These are phyloP conservation scores for Acanthopleura granulata DNA, from an alignment of 2,888 invertebrate genomes.

Conservation along the genomic window DNA sequence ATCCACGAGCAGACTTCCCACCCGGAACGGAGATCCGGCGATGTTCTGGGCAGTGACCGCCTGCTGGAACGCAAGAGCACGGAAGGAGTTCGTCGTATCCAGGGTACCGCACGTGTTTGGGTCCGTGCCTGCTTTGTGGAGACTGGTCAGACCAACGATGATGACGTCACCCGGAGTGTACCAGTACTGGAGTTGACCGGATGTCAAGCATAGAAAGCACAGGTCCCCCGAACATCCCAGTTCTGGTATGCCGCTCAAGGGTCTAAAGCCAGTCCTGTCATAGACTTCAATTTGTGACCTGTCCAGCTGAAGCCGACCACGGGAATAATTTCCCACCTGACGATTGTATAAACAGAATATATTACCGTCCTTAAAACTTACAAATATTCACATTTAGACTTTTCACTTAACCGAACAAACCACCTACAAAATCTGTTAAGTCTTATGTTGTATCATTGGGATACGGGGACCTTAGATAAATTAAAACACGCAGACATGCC, in stretches of 20 bases:
- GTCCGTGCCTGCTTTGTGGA: constrained; percentile 42
- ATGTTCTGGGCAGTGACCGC: constrained; percentile 31
- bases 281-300: background rate
- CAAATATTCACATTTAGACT: no score
- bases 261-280: constrained; percentile 23
- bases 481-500: no score
- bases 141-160: constrained; percentile 49
- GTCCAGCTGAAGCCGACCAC: constrained; percentile 29
- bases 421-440: no score
- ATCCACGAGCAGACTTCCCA: constrained; percentile 55
- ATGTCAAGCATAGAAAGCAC: background rate
- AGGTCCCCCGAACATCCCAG: background rate
- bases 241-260: constrained; percentile 28
- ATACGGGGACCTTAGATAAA: no score
- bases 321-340: constrained; percentile 48
- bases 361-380: no score
- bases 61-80: constrained; percentile 55
- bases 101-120: constrained; percentile 48
- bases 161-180: constrained; percentile 52
- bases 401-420: no score
- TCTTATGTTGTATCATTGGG: no score
- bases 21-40: background rate
- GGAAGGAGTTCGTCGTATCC: constrained; percentile 34
- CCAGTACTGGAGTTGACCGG: constrained; percentile 4
- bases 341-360: no score